phyloP scores from a whole-genome alignment of 2,113 vertebrate genomes.

The Falco punctatus region DNA sequence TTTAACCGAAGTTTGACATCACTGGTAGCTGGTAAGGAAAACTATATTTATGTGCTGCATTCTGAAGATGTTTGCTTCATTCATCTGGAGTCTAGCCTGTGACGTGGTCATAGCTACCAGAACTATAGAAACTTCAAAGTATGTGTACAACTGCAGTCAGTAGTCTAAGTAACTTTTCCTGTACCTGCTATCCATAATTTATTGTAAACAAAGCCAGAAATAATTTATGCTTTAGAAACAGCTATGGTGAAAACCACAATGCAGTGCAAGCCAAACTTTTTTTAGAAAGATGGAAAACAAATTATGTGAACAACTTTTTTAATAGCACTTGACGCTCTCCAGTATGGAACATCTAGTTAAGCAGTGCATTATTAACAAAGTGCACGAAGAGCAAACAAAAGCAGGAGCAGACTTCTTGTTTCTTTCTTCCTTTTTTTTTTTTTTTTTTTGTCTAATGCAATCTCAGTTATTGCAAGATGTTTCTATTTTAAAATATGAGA shows the following conservation, averaged over 20 bases:
- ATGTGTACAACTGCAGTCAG: neutral
- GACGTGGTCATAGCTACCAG: neutral
- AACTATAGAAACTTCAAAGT: neutral
- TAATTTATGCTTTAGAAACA: neutral
- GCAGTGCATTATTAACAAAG: neutral
- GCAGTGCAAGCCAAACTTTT: neutral
- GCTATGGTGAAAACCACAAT: neutral
- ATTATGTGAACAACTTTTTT: neutral
- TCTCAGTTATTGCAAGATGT: neutral
- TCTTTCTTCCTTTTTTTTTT: neutral
- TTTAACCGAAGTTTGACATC: neutral
- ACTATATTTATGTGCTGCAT: fast-evolving
- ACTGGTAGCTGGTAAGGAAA: neutral
- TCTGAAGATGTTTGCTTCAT: neutral
- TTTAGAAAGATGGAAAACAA: neutral
- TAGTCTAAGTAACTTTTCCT: neutral
- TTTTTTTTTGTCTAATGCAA: neutral
- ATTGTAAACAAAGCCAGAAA: neutral
- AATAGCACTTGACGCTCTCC: neutral
- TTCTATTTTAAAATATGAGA: slow-evolving; percentile 38
- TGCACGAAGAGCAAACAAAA: neutral
- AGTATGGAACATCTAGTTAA: neutral
- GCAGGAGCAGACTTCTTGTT: neutral
- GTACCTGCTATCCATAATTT: neutral
- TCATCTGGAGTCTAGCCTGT: neutral